Conservation (phyloP, 2,888 invertebrate species). For the Augiades crinisus region DNA sequence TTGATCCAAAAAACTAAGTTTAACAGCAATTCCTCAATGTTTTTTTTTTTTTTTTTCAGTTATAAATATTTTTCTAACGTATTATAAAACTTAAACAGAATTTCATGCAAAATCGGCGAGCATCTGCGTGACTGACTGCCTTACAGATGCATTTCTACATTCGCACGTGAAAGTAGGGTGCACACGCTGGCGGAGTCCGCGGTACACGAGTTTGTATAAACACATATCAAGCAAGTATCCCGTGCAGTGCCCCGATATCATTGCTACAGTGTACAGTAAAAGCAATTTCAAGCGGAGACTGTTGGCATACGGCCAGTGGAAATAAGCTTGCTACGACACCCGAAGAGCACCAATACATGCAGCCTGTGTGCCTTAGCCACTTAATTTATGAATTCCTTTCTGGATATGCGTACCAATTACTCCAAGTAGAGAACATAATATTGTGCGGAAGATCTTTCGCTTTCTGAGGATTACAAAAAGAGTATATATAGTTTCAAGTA, state of each 20-base stretch:
- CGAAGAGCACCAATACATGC: constrained; percentile 61
- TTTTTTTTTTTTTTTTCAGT: too few relatives aligned
- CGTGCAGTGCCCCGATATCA: constrained; percentile 61
- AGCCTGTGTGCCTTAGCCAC: constrained; percentile 52
- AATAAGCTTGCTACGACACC: constrained; percentile 73
- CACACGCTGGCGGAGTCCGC: neutral
- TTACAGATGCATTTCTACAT: neutral
- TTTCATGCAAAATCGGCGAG: too few relatives aligned
- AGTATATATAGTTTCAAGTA: too few relatives aligned
- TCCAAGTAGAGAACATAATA: neutral
- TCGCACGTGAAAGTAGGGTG: neutral
- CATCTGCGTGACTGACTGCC: neutral
- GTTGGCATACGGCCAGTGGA: constrained; percentile 72
- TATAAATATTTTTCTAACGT: too few relatives aligned
- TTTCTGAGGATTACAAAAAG: too few relatives aligned
- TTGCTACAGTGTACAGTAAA: constrained; percentile 67
- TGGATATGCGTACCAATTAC: neutral
- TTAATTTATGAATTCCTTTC: constrained; percentile 44
- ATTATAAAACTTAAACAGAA: too few relatives aligned
- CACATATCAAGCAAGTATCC: constrained; percentile 54
- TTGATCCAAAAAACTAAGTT: too few relatives aligned
- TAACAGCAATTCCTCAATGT: too few relatives aligned
- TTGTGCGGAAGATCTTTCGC: neutral
- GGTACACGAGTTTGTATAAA: constrained; percentile 42
- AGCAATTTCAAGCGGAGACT: constrained; percentile 69